These are phyloP conservation scores for Acanthosepion pharaonis DNA, from an alignment of 2,888 invertebrate genomes.

Conservation along the genomic window DNA sequence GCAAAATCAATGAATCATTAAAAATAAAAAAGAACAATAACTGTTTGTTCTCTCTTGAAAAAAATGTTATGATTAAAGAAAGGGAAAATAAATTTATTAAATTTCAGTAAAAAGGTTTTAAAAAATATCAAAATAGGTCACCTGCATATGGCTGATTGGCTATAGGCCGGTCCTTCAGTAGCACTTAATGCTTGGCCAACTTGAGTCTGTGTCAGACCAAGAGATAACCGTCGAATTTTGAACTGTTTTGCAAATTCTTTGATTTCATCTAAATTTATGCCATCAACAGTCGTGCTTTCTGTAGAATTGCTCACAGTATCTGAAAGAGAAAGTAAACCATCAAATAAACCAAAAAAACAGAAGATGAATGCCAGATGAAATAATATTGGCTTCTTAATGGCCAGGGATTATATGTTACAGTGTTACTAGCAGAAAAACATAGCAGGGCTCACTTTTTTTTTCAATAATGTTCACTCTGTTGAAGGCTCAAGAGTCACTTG, in stretches of 20 bases:
- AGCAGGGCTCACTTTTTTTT: no score
- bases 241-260: conserved; percentile 98
- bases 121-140: conserved; percentile 76
- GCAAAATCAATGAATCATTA: no score
- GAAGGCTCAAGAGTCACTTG: no score
- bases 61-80: not conserved
- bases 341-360: not conserved
- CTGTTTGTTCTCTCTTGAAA: not conserved
- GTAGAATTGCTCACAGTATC: conserved; percentile 87
- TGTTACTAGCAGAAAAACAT: no score
- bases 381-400: no score
- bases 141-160: conserved; percentile 99
- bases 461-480: no score
- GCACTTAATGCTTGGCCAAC: conserved; percentile 89
- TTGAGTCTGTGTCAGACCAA: conserved; percentile 96
- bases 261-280: conserved; percentile 96
- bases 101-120: not conserved
- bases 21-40: not conserved
- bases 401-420: no score
- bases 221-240: conserved; percentile 91
- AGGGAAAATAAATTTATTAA: not conserved
- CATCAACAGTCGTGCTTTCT: conserved; percentile 94
- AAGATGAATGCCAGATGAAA: not conserved
- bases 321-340: conserved; percentile 54
- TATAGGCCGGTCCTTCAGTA: conserved; percentile 97